A percentile compares a stretch with the other conserved stretches of the same genome.
Conservation (phyloP, 1,140 invertebrate genomes). For the Sitobion miscanthi region DNA sequence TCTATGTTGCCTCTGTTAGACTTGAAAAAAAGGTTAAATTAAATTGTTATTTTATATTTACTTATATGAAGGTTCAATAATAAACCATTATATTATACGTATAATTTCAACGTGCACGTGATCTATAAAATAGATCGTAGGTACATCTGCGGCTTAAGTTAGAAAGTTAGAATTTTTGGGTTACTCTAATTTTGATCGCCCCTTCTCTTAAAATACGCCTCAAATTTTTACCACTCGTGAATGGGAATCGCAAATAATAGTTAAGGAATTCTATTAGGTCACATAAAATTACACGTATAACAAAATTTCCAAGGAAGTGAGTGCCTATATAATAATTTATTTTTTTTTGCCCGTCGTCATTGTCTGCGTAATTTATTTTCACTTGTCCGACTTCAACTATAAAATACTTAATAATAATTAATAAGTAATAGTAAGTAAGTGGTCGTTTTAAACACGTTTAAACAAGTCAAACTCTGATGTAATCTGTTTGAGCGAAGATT, state of each 20-base stretch:
- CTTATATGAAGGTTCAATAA: neutral
- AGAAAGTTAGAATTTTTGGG: neutral
- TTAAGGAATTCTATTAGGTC: neutral
- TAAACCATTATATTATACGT: neutral
- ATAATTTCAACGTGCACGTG: too few relatives aligned
- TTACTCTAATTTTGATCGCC: neutral
- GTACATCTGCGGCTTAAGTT: neutral
- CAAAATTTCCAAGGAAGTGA: neutral
- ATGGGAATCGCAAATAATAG: neutral
- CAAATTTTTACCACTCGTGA: neutral
- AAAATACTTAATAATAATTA: neutral
- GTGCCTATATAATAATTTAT: neutral
- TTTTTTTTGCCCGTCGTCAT: neutral
- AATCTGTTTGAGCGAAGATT: neutral
- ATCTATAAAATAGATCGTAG: neutral
- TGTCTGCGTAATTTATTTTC: neutral
- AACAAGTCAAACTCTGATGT: neutral
- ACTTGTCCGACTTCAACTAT: neutral
- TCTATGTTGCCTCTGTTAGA: neutral
- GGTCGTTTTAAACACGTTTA: neutral
- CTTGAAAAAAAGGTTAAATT: neutral
- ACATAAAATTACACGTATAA: neutral
- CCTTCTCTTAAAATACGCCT: neutral
- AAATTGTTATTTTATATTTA: neutral
- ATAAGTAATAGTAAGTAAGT: neutral